Evolutionary conservation across 2,888 invertebrate genomes (phyloP), one percentile per base, ranked within the genome.

Genomic region (Nomada lathburiana): DNA sequence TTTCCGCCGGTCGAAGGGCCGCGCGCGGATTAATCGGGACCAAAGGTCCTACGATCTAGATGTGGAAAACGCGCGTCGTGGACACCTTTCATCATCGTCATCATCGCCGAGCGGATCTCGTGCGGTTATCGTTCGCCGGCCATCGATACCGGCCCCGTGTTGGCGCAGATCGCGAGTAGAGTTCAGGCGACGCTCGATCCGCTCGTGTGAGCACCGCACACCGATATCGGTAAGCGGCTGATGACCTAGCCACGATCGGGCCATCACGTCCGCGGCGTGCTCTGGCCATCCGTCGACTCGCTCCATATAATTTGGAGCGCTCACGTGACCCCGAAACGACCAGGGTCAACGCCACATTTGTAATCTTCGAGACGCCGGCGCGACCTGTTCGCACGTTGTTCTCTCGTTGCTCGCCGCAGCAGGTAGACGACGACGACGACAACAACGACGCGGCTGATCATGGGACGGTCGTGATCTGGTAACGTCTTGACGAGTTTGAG

Each of bases 291-390:
- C 86, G 76, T 82, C 84, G 90, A 91, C 89, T 91, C 92, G 91
- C 92, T 92, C 92, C 90, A 92, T 92, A 93, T 92, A 92, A 93
- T 93, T 93, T 92, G 90, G 93, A 91, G 91, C 91, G 90, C 91
- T 92, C 92, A 91, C 90, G 91, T 92, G 92, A 93, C 92, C 92
- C 91, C 88, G 91, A 88, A 92, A 92, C 89, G 86, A 90, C 88
- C 86, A 89, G 87, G 93, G 92, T 93, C 93, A 92, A 91, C 90
- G 89, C 89, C 90, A 90, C 91, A 91, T 92, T 93, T 92, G 92
- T 92, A 92, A 92, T 92, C 91, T 91, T 91, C 89, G 86, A 76
- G 87, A 88, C 88, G 91, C 91, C 92, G 92, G 91, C 90, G 91
- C 91, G 92, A 90, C 90, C 90, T 92, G 90, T 92, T 92, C 92